Base-by-base conservation (phyloP, 2,888 invertebrate genomes). In the Drosophila ustulata region DNA sequence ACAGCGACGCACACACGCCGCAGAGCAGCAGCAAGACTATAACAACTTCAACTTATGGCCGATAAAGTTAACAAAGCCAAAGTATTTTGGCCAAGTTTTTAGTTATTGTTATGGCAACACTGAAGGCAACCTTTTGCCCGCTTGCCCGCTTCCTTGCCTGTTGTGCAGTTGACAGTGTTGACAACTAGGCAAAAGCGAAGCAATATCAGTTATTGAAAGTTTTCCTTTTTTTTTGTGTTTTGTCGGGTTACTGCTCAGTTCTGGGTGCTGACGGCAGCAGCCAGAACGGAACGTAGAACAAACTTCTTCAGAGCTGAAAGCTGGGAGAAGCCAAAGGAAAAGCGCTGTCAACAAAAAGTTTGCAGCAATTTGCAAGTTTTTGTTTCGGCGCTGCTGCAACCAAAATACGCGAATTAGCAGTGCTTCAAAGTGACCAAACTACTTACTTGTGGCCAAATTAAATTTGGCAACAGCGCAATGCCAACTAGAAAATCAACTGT, bases 101-200 rank as follows among this genome's bases (percentile, higher is more conserved):
- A 52, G 75, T 75, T 75, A 78, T 78, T 81, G 84, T 81, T 84
- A 64, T 84, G 78, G 61, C 71, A 66, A 75, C 65, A 71, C 62
- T 62, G 47, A 52, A 57, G 50, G 59, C 50, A 47, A 55, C 32
- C 25, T 26, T 45, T 41, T 13, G 37, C 25, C 25, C 18, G 26
- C 30, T 32, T 11, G 26, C 30, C 11, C 23, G 30, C n/a, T 37
- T 4, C 37, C 37, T 28, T 52, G 49, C 23, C 49, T 32, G 7
- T 47, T 47, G 56, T 75, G 74, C 49, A 23, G 56, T 43, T 75
- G 75, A 70, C 63, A 69, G 58, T 63, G 75, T 75, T 79, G 71
- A 65, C 67, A 72, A 57, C 58, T 34, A 51, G 56, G 51, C 63
- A 63, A 68, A 49, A 49, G 64, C 74, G 47, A 68, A 26, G 57